Conservation (phyloP, 2,113 vertebrate species). For the Nestor notabilis region DNA sequence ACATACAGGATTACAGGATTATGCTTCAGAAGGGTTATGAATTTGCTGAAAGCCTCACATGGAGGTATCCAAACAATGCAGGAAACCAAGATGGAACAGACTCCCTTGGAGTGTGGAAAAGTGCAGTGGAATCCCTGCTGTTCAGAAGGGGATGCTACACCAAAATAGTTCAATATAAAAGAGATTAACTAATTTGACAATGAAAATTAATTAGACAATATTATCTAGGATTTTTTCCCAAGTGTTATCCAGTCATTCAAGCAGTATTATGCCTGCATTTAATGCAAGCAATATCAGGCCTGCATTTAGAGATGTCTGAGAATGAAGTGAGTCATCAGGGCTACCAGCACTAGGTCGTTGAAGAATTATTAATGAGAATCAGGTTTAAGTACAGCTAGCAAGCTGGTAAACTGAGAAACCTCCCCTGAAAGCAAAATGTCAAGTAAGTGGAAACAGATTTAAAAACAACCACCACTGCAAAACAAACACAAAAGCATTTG, state of each 20-base stretch:
- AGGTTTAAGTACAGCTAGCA: neutral
- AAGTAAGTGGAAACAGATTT: neutral
- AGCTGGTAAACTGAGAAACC: neutral
- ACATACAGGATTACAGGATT: neutral
- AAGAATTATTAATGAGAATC: neutral
- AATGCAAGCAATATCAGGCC: neutral
- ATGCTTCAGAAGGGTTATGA: neutral
- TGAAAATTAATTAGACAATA: neutral
- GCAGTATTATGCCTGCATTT: neutral
- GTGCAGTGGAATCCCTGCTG: neutral
- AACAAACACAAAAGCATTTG: neutral
- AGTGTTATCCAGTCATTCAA: neutral
- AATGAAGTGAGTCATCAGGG: neutral
- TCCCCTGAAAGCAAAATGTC: neutral
- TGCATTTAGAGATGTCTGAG: neutral
- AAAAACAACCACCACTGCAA: neutral
- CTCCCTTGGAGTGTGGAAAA: conserved; percentile 18
- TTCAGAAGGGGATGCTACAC: neutral
- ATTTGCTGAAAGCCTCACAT: neutral
- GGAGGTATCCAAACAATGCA: neutral
- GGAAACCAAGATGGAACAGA: neutral
- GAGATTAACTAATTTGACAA: neutral
- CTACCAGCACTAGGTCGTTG: neutral
- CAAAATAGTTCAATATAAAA: neutral
- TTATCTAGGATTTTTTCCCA: neutral